phyloP scores from a whole-genome alignment of 2,797 vertebrate genomes.

The Falco rusticolus region DNA sequence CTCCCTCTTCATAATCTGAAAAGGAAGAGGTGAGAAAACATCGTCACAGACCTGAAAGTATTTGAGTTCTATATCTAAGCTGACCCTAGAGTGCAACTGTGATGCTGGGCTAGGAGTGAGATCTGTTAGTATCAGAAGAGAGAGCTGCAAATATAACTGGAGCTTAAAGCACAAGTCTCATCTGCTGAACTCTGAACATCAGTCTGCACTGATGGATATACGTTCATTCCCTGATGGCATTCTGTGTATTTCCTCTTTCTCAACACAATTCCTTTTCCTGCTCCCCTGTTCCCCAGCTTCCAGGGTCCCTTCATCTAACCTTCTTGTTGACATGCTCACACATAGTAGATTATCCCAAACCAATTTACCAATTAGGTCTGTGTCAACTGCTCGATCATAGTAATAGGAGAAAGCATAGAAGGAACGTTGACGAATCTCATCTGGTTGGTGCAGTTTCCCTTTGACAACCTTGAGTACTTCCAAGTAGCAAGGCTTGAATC shows the following conservation, averaged over 20 bases:
- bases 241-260: not conserved
- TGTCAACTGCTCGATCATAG: constrained; percentile 92
- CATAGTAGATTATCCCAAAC: not conserved
- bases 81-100: not conserved
- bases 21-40: constrained; percentile 53
- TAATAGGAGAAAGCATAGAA: constrained; percentile 99
- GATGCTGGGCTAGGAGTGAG: not conserved
- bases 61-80: not conserved
- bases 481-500: constrained; percentile 93
- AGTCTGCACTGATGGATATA: not conserved
- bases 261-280: not conserved
- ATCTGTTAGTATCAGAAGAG: not conserved
- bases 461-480: constrained; percentile 91
- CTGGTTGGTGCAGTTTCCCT: constrained; percentile 91
- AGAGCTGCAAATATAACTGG: not conserved
- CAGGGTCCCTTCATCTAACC: not conserved
- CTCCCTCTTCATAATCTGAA: constrained; percentile 89
- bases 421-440: constrained; percentile 88
- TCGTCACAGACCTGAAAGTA: not conserved
- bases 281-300: not conserved
- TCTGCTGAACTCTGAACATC: not conserved
- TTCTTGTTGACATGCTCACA: not conserved
- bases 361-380: constrained; percentile 90
- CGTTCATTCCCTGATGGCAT: not conserved
- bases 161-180: not conserved